phyloP scores from a whole-genome alignment of 2,888 invertebrate genomes.

The Spisula subtruncata region DNA sequence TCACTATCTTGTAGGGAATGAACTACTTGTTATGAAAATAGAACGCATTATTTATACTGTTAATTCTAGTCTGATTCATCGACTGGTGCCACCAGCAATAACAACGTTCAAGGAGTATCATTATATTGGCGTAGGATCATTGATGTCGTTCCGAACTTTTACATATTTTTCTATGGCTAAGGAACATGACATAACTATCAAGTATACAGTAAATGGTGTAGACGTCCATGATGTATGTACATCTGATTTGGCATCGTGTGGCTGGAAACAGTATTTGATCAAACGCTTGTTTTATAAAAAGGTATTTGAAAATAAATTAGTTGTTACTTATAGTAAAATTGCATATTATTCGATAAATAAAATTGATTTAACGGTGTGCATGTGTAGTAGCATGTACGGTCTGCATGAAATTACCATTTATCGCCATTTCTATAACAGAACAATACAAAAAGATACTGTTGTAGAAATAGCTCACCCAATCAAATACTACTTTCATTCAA shows the following conservation, averaged over 20 bases:
- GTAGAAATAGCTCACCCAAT: neutral
- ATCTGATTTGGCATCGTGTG: neutral
- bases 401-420: neutral
- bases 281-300: neutral
- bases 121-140: neutral
- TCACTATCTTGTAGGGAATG: neutral
- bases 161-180: neutral
- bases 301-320: neutral
- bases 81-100: neutral
- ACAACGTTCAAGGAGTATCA: neutral
- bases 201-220: neutral
- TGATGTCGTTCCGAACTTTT: neutral
- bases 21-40: neutral
- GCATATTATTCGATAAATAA: neutral
- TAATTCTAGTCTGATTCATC: neutral
- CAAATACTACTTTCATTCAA: neutral
- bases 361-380: neutral
- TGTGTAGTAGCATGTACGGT: neutral
- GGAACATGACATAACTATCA: neutral
- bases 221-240: neutral
- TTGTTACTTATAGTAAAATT: neutral
- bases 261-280: neutral
- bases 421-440: neutral
- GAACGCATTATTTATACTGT: neutral
- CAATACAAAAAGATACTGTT: neutral